A percentile compares a stretch with the other conserved stretches of the same genome.
phyloP scores from a whole-genome alignment of 2,797 vertebrate species.

The Limnodromus scolopaceus region DNA sequence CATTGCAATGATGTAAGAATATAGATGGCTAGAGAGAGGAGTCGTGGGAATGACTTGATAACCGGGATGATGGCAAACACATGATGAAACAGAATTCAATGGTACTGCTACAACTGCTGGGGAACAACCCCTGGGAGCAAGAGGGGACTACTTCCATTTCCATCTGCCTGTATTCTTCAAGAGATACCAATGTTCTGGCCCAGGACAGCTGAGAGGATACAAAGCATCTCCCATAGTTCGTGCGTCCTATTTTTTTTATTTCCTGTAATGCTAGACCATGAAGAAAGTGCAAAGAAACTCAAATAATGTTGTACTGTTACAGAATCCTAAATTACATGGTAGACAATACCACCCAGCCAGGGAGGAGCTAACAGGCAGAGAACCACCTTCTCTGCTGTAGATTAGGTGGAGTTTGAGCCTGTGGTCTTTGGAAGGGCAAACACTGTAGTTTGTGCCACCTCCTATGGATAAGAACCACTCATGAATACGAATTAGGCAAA shows the following conservation, averaged over 20 bases:
- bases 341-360: not conserved
- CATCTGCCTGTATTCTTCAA: not conserved
- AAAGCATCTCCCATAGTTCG: not conserved
- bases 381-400: not conserved
- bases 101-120: not conserved
- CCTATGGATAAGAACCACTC: not conserved
- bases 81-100: not conserved
- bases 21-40: not conserved
- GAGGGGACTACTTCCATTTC: not conserved
- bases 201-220: not conserved
- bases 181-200: not conserved
- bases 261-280: not conserved
- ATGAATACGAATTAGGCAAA: not conserved
- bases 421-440: not conserved
- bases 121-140: not conserved
- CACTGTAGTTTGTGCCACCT: not conserved
- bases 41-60: not conserved
- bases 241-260: not conserved
- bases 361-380: not conserved
- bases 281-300: not conserved
- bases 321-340: not conserved
- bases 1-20: not conserved
- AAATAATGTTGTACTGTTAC: not conserved
- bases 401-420: not conserved
- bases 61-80: fast-evolving